Evolutionary conservation across 2,113 vertebrate species (phyloP).

Genomic region (Ictidomys tridecemlineatus): DNA sequence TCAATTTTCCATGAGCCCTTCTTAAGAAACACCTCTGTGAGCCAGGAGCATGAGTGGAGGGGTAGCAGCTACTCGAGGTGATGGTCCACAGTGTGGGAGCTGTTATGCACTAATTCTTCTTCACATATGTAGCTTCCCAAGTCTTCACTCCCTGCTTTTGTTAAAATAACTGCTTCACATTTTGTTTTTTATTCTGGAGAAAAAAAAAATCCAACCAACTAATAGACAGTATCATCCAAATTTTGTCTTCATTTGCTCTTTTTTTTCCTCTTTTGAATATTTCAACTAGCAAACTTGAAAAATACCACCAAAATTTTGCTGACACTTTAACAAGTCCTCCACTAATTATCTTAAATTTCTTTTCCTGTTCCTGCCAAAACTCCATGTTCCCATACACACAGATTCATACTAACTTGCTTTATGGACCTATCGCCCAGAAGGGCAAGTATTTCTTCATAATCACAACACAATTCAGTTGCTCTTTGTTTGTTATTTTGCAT

Average conservation of each 20-base stretch:
- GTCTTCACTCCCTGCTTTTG: neutral
- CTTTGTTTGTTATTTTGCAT: conserved; percentile 31
- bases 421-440: neutral
- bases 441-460: neutral
- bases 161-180: neutral
- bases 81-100: accelerated
- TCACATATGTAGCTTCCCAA: too few species aligned
- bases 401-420: neutral
- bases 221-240: neutral
- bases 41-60: too few species aligned
- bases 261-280: neutral
- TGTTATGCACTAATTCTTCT: too few species aligned
- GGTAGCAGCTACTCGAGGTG: neutral
- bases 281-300: neutral
- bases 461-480: neutral
- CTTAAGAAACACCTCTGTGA: too few species aligned
- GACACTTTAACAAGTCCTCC: neutral
- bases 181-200: neutral
- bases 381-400: neutral
- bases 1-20: too few species aligned
- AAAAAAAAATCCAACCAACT: neutral
- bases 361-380: neutral
- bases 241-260: neutral
- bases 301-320: neutral
- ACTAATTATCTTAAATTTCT: neutral